Evolutionary conservation across 2,113 vertebrate genomes (phyloP).

Genomic region (Coryphaenoides rupestris): DNA sequence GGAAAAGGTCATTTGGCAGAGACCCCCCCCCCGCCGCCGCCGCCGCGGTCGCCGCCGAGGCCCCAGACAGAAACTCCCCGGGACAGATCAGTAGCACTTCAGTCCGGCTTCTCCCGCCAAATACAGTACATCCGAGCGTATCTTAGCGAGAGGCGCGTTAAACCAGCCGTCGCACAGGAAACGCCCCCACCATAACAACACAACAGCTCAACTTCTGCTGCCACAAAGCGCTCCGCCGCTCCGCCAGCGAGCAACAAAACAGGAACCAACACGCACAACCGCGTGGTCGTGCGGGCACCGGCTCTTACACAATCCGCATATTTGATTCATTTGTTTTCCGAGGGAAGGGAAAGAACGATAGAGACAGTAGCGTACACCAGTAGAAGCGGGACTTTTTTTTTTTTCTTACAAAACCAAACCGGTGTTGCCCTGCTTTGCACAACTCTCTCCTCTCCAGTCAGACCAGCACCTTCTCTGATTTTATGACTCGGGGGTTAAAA

Average conservation of each 20-base stretch:
- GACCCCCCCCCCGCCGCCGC: no score
- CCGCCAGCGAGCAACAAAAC: constrained; percentile 47
- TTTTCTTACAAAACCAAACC: constrained; percentile 51
- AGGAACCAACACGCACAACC: constrained; percentile 42
- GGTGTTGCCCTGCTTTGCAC: constrained; percentile 55
- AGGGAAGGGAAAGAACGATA: constrained; percentile 30
- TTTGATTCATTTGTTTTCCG: constrained; percentile 47
- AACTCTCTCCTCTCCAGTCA: constrained; percentile 34
- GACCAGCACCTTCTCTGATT: constrained; percentile 64
- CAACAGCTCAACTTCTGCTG: no score
- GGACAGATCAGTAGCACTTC: constrained; percentile 49
- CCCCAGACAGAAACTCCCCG: constrained; percentile 20
- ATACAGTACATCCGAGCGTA: no score
- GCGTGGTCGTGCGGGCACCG: constrained; percentile 39
- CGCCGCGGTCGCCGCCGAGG: constrained; percentile 40
- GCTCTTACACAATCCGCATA: constrained; percentile 57
- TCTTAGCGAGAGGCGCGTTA: no score
- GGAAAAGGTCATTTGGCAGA: constrained; percentile 52
- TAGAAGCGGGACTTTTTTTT: constrained; percentile 49
- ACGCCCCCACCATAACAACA: no score
- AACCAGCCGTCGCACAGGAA: no score
- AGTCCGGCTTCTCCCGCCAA: constrained; percentile 1
- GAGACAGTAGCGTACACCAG: no score
- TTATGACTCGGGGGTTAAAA: constrained; percentile 71
- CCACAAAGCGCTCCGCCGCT: constrained; percentile 13